Evolutionary conservation across 2,888 invertebrate species (phyloP).

Genomic region (Mesorhabditis spiculigera): DNA sequence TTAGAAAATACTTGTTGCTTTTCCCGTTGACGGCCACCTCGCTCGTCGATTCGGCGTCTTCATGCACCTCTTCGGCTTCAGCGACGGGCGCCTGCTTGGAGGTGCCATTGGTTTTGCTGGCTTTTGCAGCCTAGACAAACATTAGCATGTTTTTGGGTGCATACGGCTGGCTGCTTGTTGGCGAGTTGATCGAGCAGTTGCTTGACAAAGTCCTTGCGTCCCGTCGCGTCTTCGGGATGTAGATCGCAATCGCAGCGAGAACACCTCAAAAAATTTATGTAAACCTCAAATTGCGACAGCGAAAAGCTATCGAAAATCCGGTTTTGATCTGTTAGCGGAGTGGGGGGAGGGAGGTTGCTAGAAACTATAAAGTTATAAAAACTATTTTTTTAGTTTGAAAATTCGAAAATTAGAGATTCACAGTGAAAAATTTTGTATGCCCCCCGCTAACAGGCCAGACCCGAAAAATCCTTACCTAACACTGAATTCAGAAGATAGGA

Average conservation of each 20-base stretch:
- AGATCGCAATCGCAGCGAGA: conserved; percentile 1
- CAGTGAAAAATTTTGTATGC: too few species aligned
- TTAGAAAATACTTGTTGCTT: too few species aligned
- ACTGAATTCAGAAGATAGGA: not conserved
- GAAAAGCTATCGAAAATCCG: too few species aligned
- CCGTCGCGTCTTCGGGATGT: not conserved
- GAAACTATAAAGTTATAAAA: too few species aligned
- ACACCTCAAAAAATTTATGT: not conserved
- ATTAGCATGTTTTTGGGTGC: too few species aligned
- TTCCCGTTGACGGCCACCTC: too few species aligned
- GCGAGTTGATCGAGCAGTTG: not conserved
- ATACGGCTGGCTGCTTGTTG: too few species aligned
- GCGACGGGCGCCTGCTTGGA: not conserved
- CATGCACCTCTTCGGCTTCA: not conserved
- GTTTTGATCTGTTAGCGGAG: too few species aligned
- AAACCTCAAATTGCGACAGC: not conserved
- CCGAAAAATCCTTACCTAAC: not conserved
- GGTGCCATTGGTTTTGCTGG: not conserved
- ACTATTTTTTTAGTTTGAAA: too few species aligned
- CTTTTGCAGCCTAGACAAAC: not conserved
- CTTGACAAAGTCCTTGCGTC: not conserved
- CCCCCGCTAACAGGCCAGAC: too few species aligned
- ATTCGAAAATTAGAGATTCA: too few species aligned
- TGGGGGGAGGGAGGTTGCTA: too few species aligned
- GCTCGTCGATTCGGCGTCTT: not conserved